A percentile compares a stretch with the other conserved stretches of the same genome.
These are phyloP conservation scores for Neosalanx taihuensis DNA, from an alignment of 2,797 vertebrate species.

Conservation along the genomic window DNA sequence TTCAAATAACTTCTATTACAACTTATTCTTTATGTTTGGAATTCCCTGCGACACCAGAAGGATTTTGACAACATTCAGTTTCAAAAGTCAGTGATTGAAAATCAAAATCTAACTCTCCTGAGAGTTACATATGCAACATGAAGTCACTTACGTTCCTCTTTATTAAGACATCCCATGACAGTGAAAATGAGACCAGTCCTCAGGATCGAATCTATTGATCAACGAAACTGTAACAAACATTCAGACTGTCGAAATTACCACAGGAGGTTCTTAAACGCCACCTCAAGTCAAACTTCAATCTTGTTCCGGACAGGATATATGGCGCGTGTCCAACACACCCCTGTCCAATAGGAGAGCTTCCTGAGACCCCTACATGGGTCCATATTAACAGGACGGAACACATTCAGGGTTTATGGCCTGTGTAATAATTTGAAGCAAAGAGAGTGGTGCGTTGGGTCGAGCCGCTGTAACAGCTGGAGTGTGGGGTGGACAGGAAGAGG, in stretches of 20 bases:
- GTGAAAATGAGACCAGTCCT: constrained; percentile 7
- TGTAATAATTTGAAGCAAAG: constrained; percentile 78
- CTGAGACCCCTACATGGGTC: constrained; percentile 68
- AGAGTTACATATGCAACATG: neutral
- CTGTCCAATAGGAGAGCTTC: constrained; percentile 74
- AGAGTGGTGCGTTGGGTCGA: constrained; percentile 70
- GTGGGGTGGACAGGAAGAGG: constrained; percentile 73
- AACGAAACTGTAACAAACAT: constrained; percentile 45
- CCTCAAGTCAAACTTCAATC: constrained; percentile 53
- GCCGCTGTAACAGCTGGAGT: constrained; percentile 69
- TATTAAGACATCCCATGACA: no score
- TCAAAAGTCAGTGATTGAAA: no score
- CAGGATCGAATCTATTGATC: constrained; percentile 50
- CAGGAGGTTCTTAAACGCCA: constrained; percentile 57
- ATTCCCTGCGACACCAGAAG: neutral
- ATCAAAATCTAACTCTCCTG: neutral
- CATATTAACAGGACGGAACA: constrained; percentile 73
- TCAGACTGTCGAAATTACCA: constrained; percentile 63
- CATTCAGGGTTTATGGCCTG: constrained; percentile 73
- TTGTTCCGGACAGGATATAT: constrained; percentile 66
- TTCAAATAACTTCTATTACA: neutral
- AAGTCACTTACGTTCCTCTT: no score
- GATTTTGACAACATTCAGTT: no score
- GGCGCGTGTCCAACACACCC: constrained; percentile 61
- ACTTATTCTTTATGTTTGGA: neutral